Base-by-base conservation (phyloP, 2,113 vertebrate genomes). In the Emydocephalus ijimae region DNA sequence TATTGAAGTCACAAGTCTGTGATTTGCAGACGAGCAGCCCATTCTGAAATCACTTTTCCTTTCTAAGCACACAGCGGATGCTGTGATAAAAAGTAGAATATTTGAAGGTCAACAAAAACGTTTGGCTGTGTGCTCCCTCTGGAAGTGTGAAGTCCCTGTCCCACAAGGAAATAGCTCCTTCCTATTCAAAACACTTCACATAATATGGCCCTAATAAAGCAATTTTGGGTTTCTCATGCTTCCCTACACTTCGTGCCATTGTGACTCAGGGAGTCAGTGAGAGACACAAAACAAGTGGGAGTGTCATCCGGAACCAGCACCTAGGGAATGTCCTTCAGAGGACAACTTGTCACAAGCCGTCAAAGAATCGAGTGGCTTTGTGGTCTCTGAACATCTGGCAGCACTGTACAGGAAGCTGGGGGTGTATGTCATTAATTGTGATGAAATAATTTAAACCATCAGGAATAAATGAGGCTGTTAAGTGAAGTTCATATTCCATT, bases 371-470 rank as follows among this genome's bases (percentile, higher is more conserved):
- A 98, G 98, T 98, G 97, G 98, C 98, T 97, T 98, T 97, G 98
- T 96, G 97, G 98, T 99, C 98, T 99, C 98, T 93, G 98, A 99
- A 99, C 99, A 99, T 99, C 99, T 99, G 99, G 98, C 98, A 98
- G 96, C 0, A 88, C 97, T 97, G 98, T 98, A 97, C 98, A 97
- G 98, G 98, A 98, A 98, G 98, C 98, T 98, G 97, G 97, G 98
- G 97, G 98, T 98, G 98, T 97, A 98, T 98, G 98, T 99, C 98
- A 99, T 99, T 99, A 99, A 99, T 99, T 98, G 99, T 99, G 98
- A 99, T 99, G 98, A 99, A 99, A 99, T 99, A 98, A 99, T 99
- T 99, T 99, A 99, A 98, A 98, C 98, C 98, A 99, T 99, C 98
- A 99, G 98, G 98, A 98, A 98, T 98, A 98, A 99, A 99, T 98